Evolutionary conservation across 2,113 vertebrate genomes (phyloP), one percentile per base, ranked within the genome.

Genomic region (Trinectes maculatus): DNA sequence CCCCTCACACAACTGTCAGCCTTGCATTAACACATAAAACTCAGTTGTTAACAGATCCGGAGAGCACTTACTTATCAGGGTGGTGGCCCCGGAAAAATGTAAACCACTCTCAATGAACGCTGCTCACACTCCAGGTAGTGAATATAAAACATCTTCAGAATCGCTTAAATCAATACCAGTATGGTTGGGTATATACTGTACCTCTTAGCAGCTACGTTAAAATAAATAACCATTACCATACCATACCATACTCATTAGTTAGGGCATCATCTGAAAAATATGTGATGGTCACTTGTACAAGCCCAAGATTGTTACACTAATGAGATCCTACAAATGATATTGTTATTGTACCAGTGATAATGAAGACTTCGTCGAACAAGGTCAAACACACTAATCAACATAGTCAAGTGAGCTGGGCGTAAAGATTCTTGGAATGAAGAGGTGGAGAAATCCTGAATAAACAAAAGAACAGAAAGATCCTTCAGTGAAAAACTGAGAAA

Each of bases 1-100:
- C 81, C 51, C 39, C 19, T 80, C 73, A 73, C 70, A 80, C 58
- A 85, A 57, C 60, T 77, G 83, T 80, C 74, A 83, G 75, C 48
- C 36, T 63, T 54, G 40, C 25, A 58, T 84, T 84, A 66, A 77
- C 71, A 70, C 51, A 49, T 82, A 37, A 34, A 67, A n/a, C 56
- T 55, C 19, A 8, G 49, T 51, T 77, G 76, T 76, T 71, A 71
- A 77, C 28, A 65, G 62, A 58, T 28, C 9, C 54, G 67, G 24
- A 10, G 6, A 31, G 67, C 33, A 51, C 40, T 49, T 80, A 12
- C 34, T 51, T 56, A 28, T 65, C n/a, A 60, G 42, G n/a, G 15
- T 53, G 39, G 25, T 28, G 33, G 4, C 36, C 53, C 26, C 62
- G 25, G 46, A 49, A 46, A 39, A 48, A 18, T 31, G 19, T 36